Base-by-base conservation (phyloP, 2,113 vertebrate genomes). In the Actenoides hombroni region DNA sequence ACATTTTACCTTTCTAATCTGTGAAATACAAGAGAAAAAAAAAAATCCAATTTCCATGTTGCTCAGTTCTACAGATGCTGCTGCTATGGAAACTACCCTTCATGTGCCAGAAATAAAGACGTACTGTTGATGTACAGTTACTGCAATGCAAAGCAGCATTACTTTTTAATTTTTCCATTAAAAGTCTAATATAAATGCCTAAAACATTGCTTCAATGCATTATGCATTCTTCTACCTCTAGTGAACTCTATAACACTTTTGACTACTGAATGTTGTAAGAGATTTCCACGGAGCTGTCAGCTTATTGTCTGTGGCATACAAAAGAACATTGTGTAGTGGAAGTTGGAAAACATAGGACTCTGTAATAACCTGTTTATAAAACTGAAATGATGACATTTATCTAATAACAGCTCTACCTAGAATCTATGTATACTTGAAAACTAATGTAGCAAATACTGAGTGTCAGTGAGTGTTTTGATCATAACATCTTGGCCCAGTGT, bases 1-100 rank as follows among this genome's bases (percentile, higher is more conserved):
- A 86, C 1, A 35, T 92, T 91, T 91, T 84, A 86, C 67, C 64
- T 68, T 94, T 89, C 73, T 92, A 95, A 87, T 91, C 54, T 91
- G 49, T 68, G 70, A 95, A 91, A 92, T n/a, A 92, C 42, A 78
- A 90, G 79, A 84, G 56, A 44, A 54, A 82, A 83, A 93, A 89
- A 94, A 89, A 93, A 94, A 56, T 77, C 60, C 71, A 95, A 89
- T 95, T 93, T 96, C 80, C 79, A 42, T 90, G 79, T 86, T 88
- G 28, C 91, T 96, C 67, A 83, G 85, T 91, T 75, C 85, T 96
- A 92, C 77, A 95, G 91, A 87, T 95, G 79, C 93, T 91, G 96
- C 95, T 97, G 95, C 95, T 97, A 96, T 97, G 95, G 96, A 96
- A 97, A 97, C 95, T 95, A 90, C 86, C 83, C 83, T 94, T 97